Conservation (phyloP, 2,797 vertebrate genomes). For the Protosalanx chinensis region DNA sequence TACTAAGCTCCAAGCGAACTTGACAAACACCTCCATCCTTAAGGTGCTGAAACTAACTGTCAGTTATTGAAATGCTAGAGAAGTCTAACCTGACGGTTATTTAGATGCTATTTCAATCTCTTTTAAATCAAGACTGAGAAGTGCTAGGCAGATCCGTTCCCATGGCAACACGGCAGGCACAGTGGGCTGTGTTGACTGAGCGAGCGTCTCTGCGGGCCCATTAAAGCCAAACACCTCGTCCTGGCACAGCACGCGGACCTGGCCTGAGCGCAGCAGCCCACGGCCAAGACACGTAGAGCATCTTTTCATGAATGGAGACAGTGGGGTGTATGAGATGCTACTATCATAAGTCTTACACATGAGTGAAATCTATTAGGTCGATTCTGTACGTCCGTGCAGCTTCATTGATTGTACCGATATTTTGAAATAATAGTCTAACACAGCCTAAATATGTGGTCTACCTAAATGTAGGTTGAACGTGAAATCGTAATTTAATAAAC, state of each 20-base stretch:
- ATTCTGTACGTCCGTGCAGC: too few relatives aligned
- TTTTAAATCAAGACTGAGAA: slow-evolving; percentile 48
- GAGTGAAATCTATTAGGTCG: too few relatives aligned
- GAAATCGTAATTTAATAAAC: not conserved
- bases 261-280: not conserved
- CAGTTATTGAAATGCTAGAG: not conserved
- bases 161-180: slow-evolving; percentile 69
- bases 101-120: slow-evolving; percentile 3
- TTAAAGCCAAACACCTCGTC: slow-evolving; percentile 54
- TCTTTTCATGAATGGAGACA: slow-evolving; percentile 32
- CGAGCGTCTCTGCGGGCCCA: slow-evolving; percentile 61
- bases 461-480: not conserved
- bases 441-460: too few relatives aligned
- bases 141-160: slow-evolving; percentile 66
- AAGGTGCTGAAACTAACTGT: not conserved
- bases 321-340: slow-evolving; percentile 10
- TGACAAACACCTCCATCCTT: not conserved
- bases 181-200: slow-evolving; percentile 65
- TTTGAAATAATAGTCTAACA: not conserved
- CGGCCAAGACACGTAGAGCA: slow-evolving; percentile 20
- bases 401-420: not conserved
- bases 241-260: slow-evolving; percentile 16
- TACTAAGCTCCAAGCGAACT: not conserved
- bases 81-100: not conserved
- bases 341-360: not conserved